Base-by-base conservation (phyloP, 2,113 vertebrate genomes). In the Platanista minor region DNA sequence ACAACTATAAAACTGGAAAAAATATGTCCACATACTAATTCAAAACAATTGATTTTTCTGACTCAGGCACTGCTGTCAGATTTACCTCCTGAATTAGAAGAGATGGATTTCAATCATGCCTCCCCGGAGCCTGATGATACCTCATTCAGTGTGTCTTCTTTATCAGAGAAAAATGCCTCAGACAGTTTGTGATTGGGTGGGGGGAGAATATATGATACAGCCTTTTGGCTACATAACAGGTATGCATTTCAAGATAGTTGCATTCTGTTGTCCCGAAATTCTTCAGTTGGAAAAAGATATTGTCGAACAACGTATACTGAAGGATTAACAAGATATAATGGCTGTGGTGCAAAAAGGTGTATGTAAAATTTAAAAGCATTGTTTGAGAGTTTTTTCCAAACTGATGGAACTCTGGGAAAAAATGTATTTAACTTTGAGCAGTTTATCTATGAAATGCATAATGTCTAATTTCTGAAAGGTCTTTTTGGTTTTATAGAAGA, bases 61-160 rank as follows among this genome's bases (percentile, higher is more conserved):
- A 96, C 39, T 8, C 59, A 99, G 99, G 99, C 99, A 96, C 99
- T 99, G 97, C 99, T 99, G 94, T 99, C 99, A 98, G 99, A 99
- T 98, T 99, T 99, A 99, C 99, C 99, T 99, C 99, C 99, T 95
- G 99, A 99, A 95, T 98, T 99, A 97, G 99, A 99, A 98, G 99
- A 99, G 98, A 99, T 99, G 99, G 99, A 99, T 98, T 98, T 98
- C 98, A 99, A 98, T 94, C 98, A 98, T 72, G 98, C 98, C 31
- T 99, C 98, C 57, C 98, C 92, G 0, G 99, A 99, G 91, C 98
- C 98, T 49, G 98, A 98, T 90, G 98, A 99, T 99, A 99, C 98
- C 98, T 99, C 97, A 98, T 98, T 98, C 98, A 99, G 99, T 92
- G 98, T 99, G 98, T 99, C 99, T 36, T 99, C 99, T 98, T 99